Percentiles rank a stretch among this genome's conserved stretches.
Evolutionary conservation across 2,888 invertebrate species (phyloP).

Genomic region (Sminthurides aquaticus): DNA sequence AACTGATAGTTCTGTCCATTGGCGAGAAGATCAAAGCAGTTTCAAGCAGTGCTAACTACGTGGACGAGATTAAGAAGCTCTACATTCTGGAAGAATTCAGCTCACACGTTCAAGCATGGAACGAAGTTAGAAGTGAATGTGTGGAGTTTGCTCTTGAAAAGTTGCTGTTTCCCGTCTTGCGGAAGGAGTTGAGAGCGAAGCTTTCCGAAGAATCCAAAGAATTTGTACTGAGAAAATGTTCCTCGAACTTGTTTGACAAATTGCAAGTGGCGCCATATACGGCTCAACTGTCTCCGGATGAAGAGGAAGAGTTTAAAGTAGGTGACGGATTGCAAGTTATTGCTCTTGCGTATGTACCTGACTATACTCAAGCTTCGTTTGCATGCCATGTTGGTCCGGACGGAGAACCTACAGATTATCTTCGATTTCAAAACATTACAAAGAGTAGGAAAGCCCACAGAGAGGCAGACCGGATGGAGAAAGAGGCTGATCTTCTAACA

Average conservation of each 20-base stretch:
- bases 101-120: slow-evolving; percentile 91
- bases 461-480: slow-evolving; percentile 59
- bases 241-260: slow-evolving; percentile 81
- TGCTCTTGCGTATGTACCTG: slow-evolving; percentile 80
- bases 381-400: slow-evolving; percentile 78
- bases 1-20: slow-evolving; percentile 64
- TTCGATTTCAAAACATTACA: slow-evolving; percentile 76
- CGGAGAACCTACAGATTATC: slow-evolving; percentile 85
- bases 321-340: slow-evolving; percentile 74
- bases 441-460: slow-evolving; percentile 69
- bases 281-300: slow-evolving; percentile 48
- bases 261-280: slow-evolving; percentile 53
- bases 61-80: slow-evolving; percentile 81
- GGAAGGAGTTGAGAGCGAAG: slow-evolving; percentile 72
- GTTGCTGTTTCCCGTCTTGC: slow-evolving; percentile 81
- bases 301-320: slow-evolving; percentile 86
- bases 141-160: slow-evolving; percentile 79
- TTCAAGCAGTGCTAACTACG: slow-evolving; percentile 61
- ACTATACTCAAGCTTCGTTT: slow-evolving; percentile 76
- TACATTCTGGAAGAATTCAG: slow-evolving; percentile 83
- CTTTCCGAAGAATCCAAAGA: slow-evolving; percentile 81
- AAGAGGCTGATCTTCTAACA: slow-evolving; percentile 61
- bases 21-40: slow-evolving; percentile 72
- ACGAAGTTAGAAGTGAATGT: slow-evolving; percentile 75
- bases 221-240: slow-evolving; percentile 71